phyloP scores from a whole-genome alignment of 2,888 invertebrate species.

The Mimumesa dahlbomi region DNA sequence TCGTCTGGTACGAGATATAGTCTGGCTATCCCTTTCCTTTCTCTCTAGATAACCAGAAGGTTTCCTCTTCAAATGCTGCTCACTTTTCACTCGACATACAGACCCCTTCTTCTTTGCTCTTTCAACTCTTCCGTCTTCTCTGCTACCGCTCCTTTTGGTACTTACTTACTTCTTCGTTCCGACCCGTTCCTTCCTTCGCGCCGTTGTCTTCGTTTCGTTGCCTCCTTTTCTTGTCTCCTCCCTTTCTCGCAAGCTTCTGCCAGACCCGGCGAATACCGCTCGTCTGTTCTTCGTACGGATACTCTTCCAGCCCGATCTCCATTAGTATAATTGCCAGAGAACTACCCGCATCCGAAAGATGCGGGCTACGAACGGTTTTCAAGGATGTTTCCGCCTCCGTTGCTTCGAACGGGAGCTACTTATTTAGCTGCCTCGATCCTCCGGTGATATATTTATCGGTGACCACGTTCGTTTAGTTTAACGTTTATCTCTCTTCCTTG shows the following conservation, averaged over 20 bases:
- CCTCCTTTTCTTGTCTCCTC: conserved; percentile 22
- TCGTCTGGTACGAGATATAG: no score
- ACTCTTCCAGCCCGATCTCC: conserved; percentile 71
- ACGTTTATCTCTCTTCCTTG: no score
- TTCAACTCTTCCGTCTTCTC: conserved; percentile 41
- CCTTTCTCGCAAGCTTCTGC: conserved; percentile 25
- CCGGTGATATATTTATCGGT: conserved; percentile 38
- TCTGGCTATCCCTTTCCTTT: conserved; percentile 55
- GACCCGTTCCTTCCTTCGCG: conserved; percentile 13
- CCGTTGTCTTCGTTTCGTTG: conserved; percentile 16
- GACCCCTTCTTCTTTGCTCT: conserved; percentile 45
- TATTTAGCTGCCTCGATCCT: conserved; percentile 46
- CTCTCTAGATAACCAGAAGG: conserved; percentile 58
- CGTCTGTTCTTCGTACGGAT: conserved; percentile 32
- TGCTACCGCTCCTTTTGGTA: conserved; percentile 1
- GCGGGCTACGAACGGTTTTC: conserved; percentile 66
- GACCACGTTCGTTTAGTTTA: no score
- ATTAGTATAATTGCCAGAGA: conserved; percentile 79
- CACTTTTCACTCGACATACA: conserved; percentile 67
- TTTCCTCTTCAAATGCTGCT: conserved; percentile 68
- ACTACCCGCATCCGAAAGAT: conserved; percentile 73
- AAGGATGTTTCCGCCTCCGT: conserved; percentile 51
- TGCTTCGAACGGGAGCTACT: conserved; percentile 33
- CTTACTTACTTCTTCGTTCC: conserved; percentile 25
- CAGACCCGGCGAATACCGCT: conserved; percentile 36